Conservation (phyloP, 2,888 invertebrate species). For the Epinotia ramella region DNA sequence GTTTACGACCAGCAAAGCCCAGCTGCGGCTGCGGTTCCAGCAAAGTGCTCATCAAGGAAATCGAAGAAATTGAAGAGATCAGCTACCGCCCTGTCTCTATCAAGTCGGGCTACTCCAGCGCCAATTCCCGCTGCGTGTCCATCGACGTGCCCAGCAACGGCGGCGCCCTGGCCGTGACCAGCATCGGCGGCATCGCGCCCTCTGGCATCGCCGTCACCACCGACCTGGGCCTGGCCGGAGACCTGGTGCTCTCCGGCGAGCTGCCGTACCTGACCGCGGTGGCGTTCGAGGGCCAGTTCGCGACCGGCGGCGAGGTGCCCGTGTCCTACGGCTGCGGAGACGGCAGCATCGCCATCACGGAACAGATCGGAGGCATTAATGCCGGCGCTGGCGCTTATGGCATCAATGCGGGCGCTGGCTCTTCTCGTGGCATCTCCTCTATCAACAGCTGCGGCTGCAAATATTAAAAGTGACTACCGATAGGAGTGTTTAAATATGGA, state of each 20-base stretch:
- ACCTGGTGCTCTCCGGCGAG: constrained; percentile 55
- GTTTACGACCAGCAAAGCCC: background rate
- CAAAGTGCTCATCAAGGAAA: background rate
- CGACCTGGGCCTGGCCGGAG: constrained; percentile 60
- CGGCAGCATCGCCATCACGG: constrained; percentile 38
- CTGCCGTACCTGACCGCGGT: constrained; percentile 37
- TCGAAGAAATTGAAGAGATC: background rate
- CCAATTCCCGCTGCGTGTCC: constrained; percentile 40
- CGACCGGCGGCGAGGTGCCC: constrained; percentile 21
- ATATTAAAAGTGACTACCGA: too few relatives aligned
- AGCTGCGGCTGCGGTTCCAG: constrained; percentile 4
- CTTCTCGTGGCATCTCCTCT: too few relatives aligned
- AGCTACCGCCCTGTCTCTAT: constrained; percentile 3
- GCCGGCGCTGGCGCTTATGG: background rate
- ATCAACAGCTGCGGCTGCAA: background rate
- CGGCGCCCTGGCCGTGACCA: constrained; percentile 11
- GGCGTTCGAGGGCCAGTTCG: constrained; percentile 28
- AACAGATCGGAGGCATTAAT: background rate
- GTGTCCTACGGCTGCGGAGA: constrained; percentile 34
- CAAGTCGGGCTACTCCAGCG: constrained; percentile 31
- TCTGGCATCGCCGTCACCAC: constrained; percentile 51
- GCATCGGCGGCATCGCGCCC: constrained; percentile 21
- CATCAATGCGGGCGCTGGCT: background rate
- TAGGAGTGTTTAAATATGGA: too few relatives aligned
- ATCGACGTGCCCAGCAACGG: constrained; percentile 42